phyloP scores from a whole-genome alignment of 2,797 vertebrate species.

The Pachyuromys duprasi region DNA sequence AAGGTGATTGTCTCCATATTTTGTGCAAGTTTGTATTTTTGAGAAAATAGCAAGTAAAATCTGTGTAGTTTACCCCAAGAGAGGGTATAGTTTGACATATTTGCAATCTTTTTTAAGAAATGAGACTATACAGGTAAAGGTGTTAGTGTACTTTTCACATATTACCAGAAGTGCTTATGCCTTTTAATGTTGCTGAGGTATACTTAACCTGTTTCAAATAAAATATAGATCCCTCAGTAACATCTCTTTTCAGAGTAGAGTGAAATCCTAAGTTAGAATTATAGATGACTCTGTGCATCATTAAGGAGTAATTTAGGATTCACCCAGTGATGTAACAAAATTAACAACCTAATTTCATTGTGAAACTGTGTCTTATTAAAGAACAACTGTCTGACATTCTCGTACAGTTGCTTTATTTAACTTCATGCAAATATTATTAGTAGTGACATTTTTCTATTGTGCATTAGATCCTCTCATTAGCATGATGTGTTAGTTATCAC shows the following conservation, averaged over 20 bases:
- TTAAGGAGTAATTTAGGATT: constrained; percentile 90
- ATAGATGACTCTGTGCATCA: constrained; percentile 87
- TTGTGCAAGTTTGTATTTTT: constrained; percentile 83
- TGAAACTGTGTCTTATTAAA: constrained; percentile 90
- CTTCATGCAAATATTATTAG: constrained; percentile 90
- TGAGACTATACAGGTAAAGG: constrained; percentile 76
- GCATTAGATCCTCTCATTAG: constrained; percentile 89
- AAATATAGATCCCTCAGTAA: constrained; percentile 84
- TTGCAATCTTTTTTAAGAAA: constrained; percentile 84
- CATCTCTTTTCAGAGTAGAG: constrained; percentile 74
- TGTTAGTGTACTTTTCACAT: constrained; percentile 77
- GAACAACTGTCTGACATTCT: constrained; percentile 90
- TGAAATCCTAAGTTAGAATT: constrained; percentile 87
- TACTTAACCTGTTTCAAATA: constrained; percentile 84
- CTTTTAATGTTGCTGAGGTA: constrained; percentile 80
- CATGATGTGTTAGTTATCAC: constrained; percentile 90
- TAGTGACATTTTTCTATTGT: constrained; percentile 91
- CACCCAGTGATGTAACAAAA: constrained; percentile 90
- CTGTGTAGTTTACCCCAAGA: constrained; percentile 78
- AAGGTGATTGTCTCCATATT: constrained; percentile 75
- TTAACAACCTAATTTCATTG: constrained; percentile 91
- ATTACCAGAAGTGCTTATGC: constrained; percentile 80
- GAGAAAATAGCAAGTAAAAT: constrained; percentile 81
- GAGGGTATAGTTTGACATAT: constrained; percentile 78
- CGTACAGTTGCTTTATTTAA: constrained; percentile 90